phyloP scores from a whole-genome alignment of 2,113 vertebrate genomes.

The Corythoichthys intestinalis region DNA sequence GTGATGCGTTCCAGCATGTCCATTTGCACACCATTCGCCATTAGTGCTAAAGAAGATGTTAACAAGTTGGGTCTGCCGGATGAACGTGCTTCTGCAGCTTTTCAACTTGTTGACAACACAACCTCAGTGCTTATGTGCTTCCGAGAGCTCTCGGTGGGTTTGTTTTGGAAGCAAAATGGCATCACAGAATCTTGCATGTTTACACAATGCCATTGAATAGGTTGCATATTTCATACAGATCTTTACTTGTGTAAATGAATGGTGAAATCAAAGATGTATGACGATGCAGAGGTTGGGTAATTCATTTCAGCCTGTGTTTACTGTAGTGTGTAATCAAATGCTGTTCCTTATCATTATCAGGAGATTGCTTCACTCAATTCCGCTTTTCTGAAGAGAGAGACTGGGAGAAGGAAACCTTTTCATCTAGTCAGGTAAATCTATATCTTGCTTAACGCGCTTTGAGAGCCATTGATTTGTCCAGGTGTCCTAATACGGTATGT shows the following conservation, averaged over 20 bases:
- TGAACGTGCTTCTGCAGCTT: not conserved
- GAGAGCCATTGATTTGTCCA: slow-evolving; percentile 2
- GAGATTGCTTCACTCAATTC: slow-evolving; percentile 91
- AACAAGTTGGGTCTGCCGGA: not conserved
- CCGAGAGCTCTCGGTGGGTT: slow-evolving; percentile 11
- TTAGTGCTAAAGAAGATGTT: not conserved
- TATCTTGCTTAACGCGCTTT: not conserved
- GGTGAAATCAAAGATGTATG: not conserved
- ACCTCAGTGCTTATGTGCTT: slow-evolving; percentile 2
- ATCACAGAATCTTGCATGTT: slow-evolving; percentile 11
- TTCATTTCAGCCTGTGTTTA: not conserved
- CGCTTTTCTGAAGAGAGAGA: slow-evolving; percentile 91
- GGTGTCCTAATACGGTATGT: not conserved
- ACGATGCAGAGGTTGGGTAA: not conserved
- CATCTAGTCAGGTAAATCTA: slow-evolving; percentile 76
- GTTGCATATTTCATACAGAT: not conserved
- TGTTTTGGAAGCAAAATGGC: slow-evolving; percentile 17
- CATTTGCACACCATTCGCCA: not conserved
- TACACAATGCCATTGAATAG: slow-evolving; percentile 14
- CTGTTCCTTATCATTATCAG: slow-evolving; percentile 57
- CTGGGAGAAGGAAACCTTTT: slow-evolving; percentile 79
- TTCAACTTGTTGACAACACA: slow-evolving; percentile 15
- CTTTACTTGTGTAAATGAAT: not conserved
- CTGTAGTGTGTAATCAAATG: not conserved
- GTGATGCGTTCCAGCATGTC: slow-evolving; percentile 1